Evolutionary conservation across 2,113 vertebrate species (phyloP).

Genomic region (Parus major): DNA sequence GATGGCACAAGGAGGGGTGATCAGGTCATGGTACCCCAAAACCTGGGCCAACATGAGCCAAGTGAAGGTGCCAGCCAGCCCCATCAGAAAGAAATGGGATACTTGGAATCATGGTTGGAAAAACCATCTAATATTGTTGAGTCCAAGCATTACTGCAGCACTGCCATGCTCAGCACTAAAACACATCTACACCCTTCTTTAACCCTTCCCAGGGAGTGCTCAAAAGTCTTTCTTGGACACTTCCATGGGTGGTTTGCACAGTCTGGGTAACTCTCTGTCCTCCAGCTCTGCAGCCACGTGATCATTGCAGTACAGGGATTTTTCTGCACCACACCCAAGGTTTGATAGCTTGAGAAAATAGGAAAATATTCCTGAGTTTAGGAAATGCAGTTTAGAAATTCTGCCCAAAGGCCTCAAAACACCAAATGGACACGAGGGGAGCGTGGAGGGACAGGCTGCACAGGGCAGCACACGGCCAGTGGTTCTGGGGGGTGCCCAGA

Average conservation of each 20-base stretch:
- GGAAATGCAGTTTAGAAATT: neutral
- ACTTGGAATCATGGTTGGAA: neutral
- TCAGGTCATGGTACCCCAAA: neutral
- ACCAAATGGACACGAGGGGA: accelerated
- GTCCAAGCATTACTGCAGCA: neutral
- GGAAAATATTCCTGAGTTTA: neutral
- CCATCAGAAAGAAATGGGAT: neutral
- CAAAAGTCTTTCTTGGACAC: neutral
- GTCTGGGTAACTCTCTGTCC: neutral
- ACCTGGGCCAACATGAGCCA: neutral
- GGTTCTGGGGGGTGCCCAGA: neutral
- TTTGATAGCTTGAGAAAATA: neutral
- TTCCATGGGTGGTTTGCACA: neutral
- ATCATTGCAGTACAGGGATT: accelerated
- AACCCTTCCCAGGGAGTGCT: neutral
- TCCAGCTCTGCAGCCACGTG: neutral
- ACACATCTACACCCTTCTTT: neutral
- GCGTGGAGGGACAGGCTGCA: accelerated
- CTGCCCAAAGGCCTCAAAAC: neutral
- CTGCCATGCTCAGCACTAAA: neutral
- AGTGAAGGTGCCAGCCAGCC: accelerated
- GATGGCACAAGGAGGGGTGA: neutral
- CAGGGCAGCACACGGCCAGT: accelerated
- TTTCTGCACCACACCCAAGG: neutral
- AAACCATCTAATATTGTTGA: accelerated